A percentile compares a stretch with the other conserved stretches of the same genome.
These are phyloP conservation scores for Echeneis naucrates DNA, from an alignment of 2,797 vertebrate species.

Conservation along the genomic window DNA sequence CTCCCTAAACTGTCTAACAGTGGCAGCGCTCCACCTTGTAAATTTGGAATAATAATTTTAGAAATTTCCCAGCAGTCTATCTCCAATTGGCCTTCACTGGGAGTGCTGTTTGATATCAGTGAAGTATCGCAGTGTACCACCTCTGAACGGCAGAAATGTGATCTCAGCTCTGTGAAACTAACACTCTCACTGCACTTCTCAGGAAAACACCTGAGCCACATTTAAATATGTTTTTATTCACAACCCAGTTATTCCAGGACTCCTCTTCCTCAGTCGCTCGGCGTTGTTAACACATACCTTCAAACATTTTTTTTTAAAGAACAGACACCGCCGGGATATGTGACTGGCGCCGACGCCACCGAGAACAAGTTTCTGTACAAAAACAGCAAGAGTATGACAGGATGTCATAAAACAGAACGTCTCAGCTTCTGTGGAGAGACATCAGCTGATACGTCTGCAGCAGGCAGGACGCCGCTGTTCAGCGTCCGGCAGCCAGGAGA, in stretches of 20 bases:
- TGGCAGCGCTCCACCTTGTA: constrained; percentile 76
- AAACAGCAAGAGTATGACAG: not conserved
- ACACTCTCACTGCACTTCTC: constrained; percentile 25
- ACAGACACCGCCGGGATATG: constrained; percentile 9
- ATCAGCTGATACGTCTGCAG: not conserved
- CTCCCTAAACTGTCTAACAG: constrained; percentile 74
- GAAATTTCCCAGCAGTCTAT: constrained; percentile 72
- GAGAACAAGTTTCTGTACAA: constrained; percentile 16
- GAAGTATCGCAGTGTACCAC: constrained; percentile 54
- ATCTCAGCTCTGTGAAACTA: constrained; percentile 44
- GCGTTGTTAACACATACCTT: not conserved
- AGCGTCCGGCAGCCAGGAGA: not conserved
- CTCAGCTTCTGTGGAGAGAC: not conserved
- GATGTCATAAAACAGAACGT: not conserved
- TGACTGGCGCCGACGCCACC: not conserved
- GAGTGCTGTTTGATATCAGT: constrained; percentile 57
- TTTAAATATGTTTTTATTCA: constrained; percentile 30
- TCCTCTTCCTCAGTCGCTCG: not conserved
- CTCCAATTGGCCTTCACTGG: constrained; percentile 68
- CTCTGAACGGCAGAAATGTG: constrained; percentile 49
- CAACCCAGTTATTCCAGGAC: not conserved
- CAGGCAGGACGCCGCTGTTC: too few species aligned
- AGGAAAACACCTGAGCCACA: constrained; percentile 47
- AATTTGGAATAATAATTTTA: constrained; percentile 76
- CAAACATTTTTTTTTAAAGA: not conserved